Evolutionary conservation across 1,140 invertebrate genomes (phyloP).

Genomic region (Cherax quadricarinatus): DNA sequence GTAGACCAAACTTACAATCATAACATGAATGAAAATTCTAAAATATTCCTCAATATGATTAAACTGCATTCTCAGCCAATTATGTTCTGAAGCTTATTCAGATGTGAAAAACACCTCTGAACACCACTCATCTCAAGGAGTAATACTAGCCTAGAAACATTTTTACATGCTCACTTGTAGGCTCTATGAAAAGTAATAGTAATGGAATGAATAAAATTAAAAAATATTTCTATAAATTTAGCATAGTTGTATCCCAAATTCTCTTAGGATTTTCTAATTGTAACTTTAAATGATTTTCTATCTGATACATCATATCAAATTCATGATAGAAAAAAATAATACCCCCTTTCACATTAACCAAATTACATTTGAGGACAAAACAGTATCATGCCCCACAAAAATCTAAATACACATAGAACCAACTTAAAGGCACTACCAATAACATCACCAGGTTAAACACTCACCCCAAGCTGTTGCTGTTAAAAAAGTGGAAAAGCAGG

Average conservation of each 20-base stretch:
- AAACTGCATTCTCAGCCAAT: no score
- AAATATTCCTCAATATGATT: no score
- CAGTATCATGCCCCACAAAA: not conserved
- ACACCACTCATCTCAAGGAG: not conserved
- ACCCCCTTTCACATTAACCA: not conserved
- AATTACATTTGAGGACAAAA: not conserved
- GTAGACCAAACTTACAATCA: no score
- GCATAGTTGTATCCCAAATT: no score
- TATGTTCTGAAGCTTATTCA: no score
- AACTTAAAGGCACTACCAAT: slow-evolving; percentile 5
- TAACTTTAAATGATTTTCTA: not conserved
- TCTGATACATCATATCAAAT: not conserved
- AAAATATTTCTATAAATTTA: no score
- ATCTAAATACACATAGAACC: not conserved
- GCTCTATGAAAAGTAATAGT: not conserved
- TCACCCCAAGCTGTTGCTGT: not conserved
- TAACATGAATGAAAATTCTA: no score
- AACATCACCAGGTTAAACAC: slow-evolving; percentile 11
- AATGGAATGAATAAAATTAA: no score
- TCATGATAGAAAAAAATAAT: not conserved
- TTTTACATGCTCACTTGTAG: not conserved
- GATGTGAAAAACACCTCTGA: not conserved
- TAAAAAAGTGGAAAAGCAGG: slow-evolving; percentile 16
- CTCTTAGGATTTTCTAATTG: not conserved
- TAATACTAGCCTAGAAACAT: not conserved